Conservation (phyloP, 2,113 vertebrate genomes). For the Acinonyx jubatus region DNA sequence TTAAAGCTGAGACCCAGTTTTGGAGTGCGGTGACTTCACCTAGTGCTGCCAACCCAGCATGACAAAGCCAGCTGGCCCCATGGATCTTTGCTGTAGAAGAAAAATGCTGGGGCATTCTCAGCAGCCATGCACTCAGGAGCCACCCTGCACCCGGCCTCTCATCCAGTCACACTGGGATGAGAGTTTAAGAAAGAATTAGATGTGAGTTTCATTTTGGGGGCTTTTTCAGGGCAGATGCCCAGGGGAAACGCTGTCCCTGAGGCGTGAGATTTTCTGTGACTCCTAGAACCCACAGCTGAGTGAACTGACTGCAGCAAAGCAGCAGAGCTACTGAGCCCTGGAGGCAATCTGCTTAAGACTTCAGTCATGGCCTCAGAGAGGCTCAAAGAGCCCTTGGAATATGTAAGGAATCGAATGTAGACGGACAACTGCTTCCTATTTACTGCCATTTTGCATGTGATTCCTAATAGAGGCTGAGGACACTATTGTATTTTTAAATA, state of each 20-base stretch:
- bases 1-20: conserved; percentile 8
- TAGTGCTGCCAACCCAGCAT: conserved; percentile 38
- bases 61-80: conserved; percentile 55
- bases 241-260: conserved; percentile 41
- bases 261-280: background rate
- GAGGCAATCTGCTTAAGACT: conserved; percentile 9
- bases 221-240: conserved; percentile 14
- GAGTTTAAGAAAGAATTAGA: conserved; percentile 18
- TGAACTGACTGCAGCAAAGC: background rate
- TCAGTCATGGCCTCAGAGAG: background rate
- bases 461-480: background rate
- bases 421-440: background rate
- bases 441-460: background rate
- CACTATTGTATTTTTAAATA: background rate
- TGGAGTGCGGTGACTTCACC: conserved; percentile 13
- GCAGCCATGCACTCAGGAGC: background rate
- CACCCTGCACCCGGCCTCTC: background rate
- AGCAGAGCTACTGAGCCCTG: background rate
- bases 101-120: background rate
- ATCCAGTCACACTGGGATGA: background rate
- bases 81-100: background rate
- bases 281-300: background rate
- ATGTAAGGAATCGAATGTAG: background rate
- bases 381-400: background rate
- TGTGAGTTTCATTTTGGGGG: background rate